Evolutionary conservation across 2,797 vertebrate genomes (phyloP).

Genomic region (Myotis myotis): DNA sequence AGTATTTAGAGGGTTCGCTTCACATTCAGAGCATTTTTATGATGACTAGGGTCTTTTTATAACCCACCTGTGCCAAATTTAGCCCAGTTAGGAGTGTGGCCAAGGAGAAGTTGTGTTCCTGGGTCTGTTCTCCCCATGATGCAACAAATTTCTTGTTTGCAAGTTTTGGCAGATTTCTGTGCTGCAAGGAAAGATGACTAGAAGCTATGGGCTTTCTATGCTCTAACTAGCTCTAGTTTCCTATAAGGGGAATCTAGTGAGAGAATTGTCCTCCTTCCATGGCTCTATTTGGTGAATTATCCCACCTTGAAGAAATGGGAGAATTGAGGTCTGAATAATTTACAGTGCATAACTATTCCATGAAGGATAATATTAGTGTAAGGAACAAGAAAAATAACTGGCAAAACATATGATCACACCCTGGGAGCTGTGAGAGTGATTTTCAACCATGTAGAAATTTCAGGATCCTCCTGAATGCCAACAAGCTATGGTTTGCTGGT

Average conservation of each 20-base stretch:
- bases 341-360: background rate
- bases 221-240: background rate
- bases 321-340: constrained; percentile 34
- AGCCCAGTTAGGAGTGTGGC: background rate
- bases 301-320: constrained; percentile 15
- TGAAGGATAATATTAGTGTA: background rate
- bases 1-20: constrained; percentile 8
- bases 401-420: background rate
- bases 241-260: background rate
- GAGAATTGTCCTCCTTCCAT: background rate
- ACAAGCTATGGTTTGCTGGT: background rate
- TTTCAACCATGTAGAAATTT: constrained; percentile 44
- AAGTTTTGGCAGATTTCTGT: background rate
- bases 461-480: background rate
- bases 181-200: background rate
- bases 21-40: background rate
- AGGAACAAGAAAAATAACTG: constrained; percentile 43
- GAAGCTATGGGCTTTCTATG: background rate
- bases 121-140: background rate
- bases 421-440: background rate
- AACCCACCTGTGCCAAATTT: background rate
- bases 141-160: background rate
- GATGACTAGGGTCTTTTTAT: background rate
- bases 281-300: background rate
- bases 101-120: background rate